phyloP scores from a whole-genome alignment of 1,140 invertebrate species.

The Nasonia longicornis region DNA sequence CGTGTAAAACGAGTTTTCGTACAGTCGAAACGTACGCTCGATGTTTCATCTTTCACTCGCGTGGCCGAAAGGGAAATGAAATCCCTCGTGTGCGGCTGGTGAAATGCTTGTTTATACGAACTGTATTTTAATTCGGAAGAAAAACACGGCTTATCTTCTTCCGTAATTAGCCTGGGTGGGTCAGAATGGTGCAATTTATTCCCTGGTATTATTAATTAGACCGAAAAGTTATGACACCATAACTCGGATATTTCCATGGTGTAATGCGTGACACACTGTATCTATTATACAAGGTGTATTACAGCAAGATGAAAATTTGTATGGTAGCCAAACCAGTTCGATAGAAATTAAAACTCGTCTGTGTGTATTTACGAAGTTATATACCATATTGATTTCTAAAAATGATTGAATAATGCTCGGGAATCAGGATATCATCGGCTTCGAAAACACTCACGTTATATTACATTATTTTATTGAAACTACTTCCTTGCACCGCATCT shows the following conservation, averaged over 20 bases:
- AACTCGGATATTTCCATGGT: not conserved
- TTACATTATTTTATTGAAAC: not conserved
- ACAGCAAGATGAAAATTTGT: not conserved
- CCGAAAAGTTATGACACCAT: no score
- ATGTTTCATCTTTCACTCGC: not conserved
- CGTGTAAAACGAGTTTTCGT: not conserved
- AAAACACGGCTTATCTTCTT: no score
- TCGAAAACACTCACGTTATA: no score
- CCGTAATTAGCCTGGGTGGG: no score
- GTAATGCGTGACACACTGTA: not conserved
- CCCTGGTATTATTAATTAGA: no score
- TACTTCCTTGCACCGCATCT: not conserved
- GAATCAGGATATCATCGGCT: not conserved
- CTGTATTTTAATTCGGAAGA: no score
- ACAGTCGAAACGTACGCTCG: not conserved
- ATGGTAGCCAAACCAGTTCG: not conserved
- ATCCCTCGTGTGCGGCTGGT: not conserved
- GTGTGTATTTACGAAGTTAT: not conserved
- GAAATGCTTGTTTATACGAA: no score
- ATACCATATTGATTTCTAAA: no score
- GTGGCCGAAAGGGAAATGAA: constrained; percentile 1
- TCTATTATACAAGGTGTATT: not conserved
- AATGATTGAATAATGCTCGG: not conserved
- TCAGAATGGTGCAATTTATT: no score
- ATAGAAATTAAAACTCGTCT: not conserved